A percentile compares a stretch with the other conserved stretches of the same genome.
Conservation (phyloP, 2,888 invertebrate species). For the Drosophila mimetica region DNA sequence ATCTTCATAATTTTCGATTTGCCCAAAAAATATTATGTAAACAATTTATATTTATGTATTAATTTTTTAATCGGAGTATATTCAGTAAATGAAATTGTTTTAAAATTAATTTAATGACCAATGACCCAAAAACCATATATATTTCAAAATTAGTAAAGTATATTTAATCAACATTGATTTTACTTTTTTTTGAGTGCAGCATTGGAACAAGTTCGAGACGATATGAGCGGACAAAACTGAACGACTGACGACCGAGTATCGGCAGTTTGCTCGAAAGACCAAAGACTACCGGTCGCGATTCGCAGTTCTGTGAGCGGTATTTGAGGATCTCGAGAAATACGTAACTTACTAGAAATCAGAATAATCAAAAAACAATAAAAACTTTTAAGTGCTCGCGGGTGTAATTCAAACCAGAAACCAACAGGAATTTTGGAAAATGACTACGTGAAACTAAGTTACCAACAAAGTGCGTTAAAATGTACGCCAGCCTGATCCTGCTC, state of each 20-base stretch:
- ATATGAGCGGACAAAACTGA: constrained; percentile 12
- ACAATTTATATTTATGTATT: too few species aligned
- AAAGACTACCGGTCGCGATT: constrained; percentile 1
- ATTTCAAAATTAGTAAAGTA: too few species aligned
- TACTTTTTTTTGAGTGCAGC: background rate
- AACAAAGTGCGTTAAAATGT: background rate
- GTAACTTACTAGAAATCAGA: background rate
- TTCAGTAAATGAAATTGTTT: too few species aligned
- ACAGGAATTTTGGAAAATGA: background rate
- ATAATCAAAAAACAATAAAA: background rate
- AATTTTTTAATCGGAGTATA: too few species aligned
- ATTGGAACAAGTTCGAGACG: constrained; percentile 2
- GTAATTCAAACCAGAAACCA: background rate
- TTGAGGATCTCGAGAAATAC: background rate
- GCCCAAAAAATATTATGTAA: too few species aligned
- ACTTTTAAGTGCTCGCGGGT: constrained; percentile 30
- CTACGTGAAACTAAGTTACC: background rate
- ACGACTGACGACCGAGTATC: constrained; percentile 5
- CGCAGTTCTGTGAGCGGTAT: background rate
- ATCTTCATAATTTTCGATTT: too few species aligned
- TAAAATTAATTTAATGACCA: too few species aligned
- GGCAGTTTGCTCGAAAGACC: constrained; percentile 13
- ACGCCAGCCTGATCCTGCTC: constrained; percentile 7
- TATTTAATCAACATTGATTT: background rate
- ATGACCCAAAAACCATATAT: too few species aligned